phyloP scores from a whole-genome alignment of 2,797 vertebrate species.

The Gallinago stenura region DNA sequence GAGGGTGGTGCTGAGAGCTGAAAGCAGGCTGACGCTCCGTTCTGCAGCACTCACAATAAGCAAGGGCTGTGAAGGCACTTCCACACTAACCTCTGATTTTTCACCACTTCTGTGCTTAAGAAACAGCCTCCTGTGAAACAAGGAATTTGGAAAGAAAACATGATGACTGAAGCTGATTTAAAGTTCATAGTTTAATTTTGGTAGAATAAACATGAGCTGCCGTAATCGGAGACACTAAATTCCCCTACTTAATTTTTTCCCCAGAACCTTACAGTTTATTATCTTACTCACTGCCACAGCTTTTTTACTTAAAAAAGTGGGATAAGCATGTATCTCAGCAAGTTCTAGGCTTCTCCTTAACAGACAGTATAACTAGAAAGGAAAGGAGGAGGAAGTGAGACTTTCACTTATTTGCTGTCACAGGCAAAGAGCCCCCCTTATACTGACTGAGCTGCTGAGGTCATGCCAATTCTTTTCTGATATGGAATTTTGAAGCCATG shows the following conservation, averaged over 20 bases:
- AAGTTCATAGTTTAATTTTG: background rate
- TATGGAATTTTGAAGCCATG: background rate
- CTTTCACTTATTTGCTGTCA: background rate
- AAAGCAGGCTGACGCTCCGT: background rate
- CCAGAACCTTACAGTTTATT: background rate
- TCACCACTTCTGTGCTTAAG: background rate
- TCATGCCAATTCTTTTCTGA: background rate
- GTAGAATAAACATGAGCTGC: background rate
- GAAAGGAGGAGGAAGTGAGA: background rate
- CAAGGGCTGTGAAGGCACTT: background rate
- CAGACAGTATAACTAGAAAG: rapidly evolving
- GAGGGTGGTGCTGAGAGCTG: background rate
- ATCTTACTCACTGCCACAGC: background rate
- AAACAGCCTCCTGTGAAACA: background rate
- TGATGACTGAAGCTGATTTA: background rate
- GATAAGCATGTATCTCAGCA: background rate
- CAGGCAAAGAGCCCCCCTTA: background rate
- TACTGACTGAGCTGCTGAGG: background rate
- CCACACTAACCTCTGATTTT: background rate
- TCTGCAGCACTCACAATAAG: background rate
- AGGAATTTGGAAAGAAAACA: background rate
- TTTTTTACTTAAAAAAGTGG: background rate
- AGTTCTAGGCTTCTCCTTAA: background rate
- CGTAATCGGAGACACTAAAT: background rate
- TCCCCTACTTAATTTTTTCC: background rate